Conservation (phyloP, 2,113 vertebrate genomes). For the Chlorocebus sabaeus region DNA sequence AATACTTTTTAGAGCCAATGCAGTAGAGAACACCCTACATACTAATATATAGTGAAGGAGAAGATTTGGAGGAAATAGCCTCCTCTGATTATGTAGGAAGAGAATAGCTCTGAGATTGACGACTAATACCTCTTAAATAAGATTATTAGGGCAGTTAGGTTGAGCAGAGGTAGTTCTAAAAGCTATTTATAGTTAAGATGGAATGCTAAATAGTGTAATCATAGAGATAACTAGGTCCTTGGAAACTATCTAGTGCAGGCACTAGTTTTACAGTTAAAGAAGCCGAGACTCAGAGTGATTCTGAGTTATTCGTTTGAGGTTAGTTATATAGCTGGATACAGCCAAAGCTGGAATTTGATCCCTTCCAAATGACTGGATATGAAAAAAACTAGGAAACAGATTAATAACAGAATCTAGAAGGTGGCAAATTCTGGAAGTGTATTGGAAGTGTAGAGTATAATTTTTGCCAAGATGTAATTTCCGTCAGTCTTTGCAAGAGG, state of each 20-base stretch:
- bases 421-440: background rate
- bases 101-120: background rate
- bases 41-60: background rate
- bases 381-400: background rate
- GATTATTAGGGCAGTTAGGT: background rate
- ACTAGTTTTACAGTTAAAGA: background rate
- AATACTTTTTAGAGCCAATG: background rate
- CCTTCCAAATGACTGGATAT: conserved; percentile 9
- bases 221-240: background rate
- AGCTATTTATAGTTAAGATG: background rate
- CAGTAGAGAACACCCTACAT: background rate
- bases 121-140: background rate
- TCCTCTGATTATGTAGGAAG: background rate
- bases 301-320: conserved; percentile 18
- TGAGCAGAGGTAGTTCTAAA: background rate
- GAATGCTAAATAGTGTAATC: background rate
- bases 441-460: background rate
- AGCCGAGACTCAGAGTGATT: conserved; percentile 12
- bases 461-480: conserved; percentile 37
- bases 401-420: background rate
- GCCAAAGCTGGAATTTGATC: conserved; percentile 30
- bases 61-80: background rate
- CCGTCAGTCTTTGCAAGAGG: background rate
- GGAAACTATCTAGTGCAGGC: background rate
- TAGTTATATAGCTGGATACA: background rate